Conservation (phyloP, 2,113 vertebrate species). For the Xiphophorus maculatus region DNA sequence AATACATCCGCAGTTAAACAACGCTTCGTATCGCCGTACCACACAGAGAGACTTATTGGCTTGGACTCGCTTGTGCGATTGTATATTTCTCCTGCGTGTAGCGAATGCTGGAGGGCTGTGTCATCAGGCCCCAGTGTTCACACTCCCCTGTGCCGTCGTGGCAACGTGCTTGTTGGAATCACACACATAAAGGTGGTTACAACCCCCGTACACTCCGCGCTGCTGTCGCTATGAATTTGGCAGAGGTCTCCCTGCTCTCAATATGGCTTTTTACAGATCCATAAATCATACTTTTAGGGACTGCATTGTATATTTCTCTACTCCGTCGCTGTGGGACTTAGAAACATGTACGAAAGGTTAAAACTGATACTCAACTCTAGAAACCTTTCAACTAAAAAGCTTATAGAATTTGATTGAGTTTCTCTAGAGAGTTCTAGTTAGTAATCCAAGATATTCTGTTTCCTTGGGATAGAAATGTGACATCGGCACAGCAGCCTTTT, state of each 20-base stretch:
- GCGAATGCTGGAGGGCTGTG: conserved; percentile 27
- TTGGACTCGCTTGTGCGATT: conserved; percentile 11
- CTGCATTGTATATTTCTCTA: no score
- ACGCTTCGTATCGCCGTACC: conserved; percentile 13
- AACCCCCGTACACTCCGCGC: not conserved
- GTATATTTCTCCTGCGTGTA: not conserved
- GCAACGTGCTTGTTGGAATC: conserved; percentile 18
- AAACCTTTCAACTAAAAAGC: no score
- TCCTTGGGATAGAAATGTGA: no score
- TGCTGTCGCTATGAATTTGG: not conserved
- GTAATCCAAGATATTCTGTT: no score
- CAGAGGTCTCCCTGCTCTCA: not conserved
- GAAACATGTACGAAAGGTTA: no score
- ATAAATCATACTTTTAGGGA: no score
- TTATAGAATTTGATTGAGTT: no score
- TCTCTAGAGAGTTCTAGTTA: no score
- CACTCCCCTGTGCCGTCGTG: not conserved
- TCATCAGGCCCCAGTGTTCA: conserved; percentile 26
- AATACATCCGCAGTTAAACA: conserved; percentile 38
- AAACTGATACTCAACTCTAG: no score
- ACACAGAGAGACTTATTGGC: conserved; percentile 9
- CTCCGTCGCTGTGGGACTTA: no score
- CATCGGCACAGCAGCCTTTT: no score
- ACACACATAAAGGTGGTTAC: not conserved
- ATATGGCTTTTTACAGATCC: no score